Base-by-base conservation (phyloP, 2,888 invertebrate genomes). In the Chloroclysta siterata region DNA sequence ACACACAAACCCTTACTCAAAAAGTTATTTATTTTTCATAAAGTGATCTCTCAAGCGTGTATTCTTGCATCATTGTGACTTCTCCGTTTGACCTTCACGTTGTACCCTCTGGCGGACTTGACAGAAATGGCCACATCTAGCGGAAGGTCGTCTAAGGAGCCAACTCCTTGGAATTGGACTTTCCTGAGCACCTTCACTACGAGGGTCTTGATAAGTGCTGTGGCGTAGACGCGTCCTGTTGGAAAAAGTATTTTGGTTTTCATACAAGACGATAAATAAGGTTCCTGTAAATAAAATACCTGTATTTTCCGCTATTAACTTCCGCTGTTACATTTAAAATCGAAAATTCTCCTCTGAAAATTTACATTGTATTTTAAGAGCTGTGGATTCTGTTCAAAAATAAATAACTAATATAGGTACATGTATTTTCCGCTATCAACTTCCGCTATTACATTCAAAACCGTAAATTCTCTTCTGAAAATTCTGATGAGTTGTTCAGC, bases 181-280 rank as follows among this genome's bases (percentile, higher is more conserved):
- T 74, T 71, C 10, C 85, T 70, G 2, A 90, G 66, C 0, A 81
- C 76, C 55, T 79, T 76, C 1, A 88, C 82, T 0, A 87, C 79
- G 15, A 88, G 69, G 0, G 79, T 89, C 66, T 89, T 89, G 56
- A 90, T 85, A 7, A 90, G 63, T 0, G 84, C 75, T 5, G 84
- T 85, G 33, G 87, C 89, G 71, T 81, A 90, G 0, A 88, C 85
- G 52, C 89, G 82, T 72, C 90, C 90, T 89, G 79, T n/a, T 33
- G 64, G 68, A 64, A 53, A 17, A 42, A 13, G 8, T 5, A 33
- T 29, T 29, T 29, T 29, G n/a, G n/a, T n/a, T n/a, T n/a, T n/a
- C n/a, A n/a, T n/a, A n/a, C n/a, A n/a, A n/a, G n/a, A n/a, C n/a
- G n/a, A n/a, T n/a, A n/a, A n/a, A n/a, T n/a, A n/a, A n/a, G n/a